These are phyloP conservation scores for Bombus terrestris DNA, from an alignment of 1,140 invertebrate genomes.

Conservation along the genomic window DNA sequence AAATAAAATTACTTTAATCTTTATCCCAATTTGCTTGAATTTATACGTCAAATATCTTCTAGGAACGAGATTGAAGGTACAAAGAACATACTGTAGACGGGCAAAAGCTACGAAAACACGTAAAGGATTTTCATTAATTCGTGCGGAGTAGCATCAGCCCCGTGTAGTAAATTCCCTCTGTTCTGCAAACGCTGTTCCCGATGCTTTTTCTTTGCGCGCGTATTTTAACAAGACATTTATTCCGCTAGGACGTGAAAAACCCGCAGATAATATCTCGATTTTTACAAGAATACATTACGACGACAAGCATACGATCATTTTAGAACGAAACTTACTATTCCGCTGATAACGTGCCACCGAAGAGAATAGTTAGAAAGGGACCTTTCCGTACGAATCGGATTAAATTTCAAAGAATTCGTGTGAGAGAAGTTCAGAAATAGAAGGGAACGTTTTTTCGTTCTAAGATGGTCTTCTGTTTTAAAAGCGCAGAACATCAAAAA, in stretches of 20 bases:
- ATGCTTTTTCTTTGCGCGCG: neutral
- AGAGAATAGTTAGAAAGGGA: neutral
- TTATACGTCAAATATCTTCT: neutral
- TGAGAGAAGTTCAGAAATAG: neutral
- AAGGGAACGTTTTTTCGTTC: neutral
- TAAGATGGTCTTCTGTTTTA: neutral
- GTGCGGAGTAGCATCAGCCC: neutral
- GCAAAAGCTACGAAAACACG: neutral
- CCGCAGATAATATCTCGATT: slow-evolving; percentile 10
- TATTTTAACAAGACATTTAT: neutral
- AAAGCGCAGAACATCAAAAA: too few relatives aligned
- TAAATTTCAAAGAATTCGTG: neutral
- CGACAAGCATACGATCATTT: neutral
- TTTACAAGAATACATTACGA: neutral
- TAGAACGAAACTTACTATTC: too few relatives aligned
- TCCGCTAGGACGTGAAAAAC: neutral
- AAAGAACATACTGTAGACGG: neutral
- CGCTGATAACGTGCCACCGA: neutral
- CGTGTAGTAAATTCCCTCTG: neutral
- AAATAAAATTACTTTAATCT: neutral
- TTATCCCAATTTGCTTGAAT: neutral
- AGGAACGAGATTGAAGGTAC: neutral
- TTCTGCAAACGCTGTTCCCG: neutral
- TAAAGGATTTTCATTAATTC: slow-evolving; percentile 1
- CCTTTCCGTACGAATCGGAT: neutral